Base-by-base conservation (phyloP, 2,113 vertebrate genomes). In the Hippoglossus stenolepis region DNA sequence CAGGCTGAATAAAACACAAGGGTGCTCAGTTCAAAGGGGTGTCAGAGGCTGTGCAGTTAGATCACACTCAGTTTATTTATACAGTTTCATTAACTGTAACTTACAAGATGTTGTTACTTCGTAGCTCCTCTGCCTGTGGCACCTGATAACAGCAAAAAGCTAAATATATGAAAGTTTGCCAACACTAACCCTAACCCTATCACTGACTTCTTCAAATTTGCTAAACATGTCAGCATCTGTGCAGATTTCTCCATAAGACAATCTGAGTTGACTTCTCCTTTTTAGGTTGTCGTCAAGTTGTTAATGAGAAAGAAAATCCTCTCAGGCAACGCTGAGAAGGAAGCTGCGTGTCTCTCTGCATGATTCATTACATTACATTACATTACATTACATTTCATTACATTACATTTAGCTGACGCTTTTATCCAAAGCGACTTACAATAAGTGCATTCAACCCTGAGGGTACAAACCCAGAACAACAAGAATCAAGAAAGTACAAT, bases 251-350 rank as follows among this genome's bases (percentile, higher is more conserved):
- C 40, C 75, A 79, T 6, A 14, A 31, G 40, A 73, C 83, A 84
- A 87, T 80, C 75, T 57, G 20, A 82, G 60, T 77, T 65, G 3
- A 85, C 81, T 90, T 91, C 87, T 82, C n/a, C 49, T 82, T 87
- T 28, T 20, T 1, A 0, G 20, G 3, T 43, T 40, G 38, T 40
- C 8, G 14, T 54, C 70, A 74, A 77, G 59, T 85, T 20, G 5
- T 21, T 65, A 35, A 75, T 75, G 59, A 70, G 58, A 79, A 75
- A 86, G 17, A 18, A 58, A 51, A 18, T n/a, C 28, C 21, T 12
- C 11, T 13, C n/a, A 13, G 40, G 11, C 12, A 38, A 10, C 2
- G 53, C 54, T 57, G 21, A 57, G 21, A 11, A 24, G 54, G 21
- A 17, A 59, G 23, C 21, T 43, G 40, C 11, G 12, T 43, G 40